A percentile compares a stretch with the other conserved stretches of the same genome.
Conservation (phyloP, 2,113 vertebrate species). For the Phalacrocorax aristotelis region DNA sequence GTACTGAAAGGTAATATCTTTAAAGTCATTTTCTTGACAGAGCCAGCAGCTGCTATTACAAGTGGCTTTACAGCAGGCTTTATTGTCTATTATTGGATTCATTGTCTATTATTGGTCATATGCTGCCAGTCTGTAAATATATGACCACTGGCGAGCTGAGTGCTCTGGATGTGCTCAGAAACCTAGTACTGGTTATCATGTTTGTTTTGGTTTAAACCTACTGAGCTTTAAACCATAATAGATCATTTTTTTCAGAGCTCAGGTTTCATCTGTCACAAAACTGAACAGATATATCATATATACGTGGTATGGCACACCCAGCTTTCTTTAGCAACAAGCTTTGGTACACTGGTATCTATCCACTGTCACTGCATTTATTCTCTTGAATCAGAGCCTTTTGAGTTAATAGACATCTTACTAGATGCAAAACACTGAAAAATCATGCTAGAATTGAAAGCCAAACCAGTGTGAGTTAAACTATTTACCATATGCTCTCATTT, state of each 20-base stretch:
- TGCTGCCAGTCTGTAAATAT: background rate
- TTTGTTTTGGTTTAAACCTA: slow-evolving; percentile 3
- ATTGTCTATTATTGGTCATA: background rate
- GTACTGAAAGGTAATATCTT: slow-evolving; percentile 68
- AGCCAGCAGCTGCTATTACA: background rate
- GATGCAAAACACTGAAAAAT: slow-evolving; percentile 1
- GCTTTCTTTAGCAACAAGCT: background rate
- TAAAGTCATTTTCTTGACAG: background rate
- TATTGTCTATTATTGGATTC: background rate
- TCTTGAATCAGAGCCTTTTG: background rate
- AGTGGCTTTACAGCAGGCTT: background rate
- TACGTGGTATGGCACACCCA: background rate
- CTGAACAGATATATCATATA: background rate
- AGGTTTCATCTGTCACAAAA: background rate
- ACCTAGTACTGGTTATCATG: background rate
- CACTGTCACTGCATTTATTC: background rate
- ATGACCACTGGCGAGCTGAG: background rate
- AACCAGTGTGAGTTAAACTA: slow-evolving; percentile 20
- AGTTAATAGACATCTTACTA: background rate
- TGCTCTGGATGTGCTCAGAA: background rate
- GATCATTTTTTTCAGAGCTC: background rate
- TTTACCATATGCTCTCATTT: slow-evolving; percentile 64
- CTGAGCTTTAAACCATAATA: background rate
- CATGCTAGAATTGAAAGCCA: slow-evolving; percentile 17
- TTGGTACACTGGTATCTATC: background rate